These are phyloP conservation scores for Carcina quercana DNA, from an alignment of 2,888 invertebrate genomes.

Conservation along the genomic window DNA sequence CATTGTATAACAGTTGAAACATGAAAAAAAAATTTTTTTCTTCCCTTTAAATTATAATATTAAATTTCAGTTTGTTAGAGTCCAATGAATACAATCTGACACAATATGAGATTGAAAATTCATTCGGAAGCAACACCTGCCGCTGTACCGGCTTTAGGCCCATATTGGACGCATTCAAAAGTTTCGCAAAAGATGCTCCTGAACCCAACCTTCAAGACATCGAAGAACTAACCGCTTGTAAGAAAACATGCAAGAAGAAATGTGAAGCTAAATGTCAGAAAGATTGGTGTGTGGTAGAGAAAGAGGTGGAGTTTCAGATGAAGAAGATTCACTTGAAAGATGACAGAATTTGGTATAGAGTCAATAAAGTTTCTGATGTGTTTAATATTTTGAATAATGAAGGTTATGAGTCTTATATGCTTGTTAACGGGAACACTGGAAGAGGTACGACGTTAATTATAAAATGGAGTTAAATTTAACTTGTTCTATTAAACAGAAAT, in stretches of 20 bases:
- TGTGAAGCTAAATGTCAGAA: constrained; percentile 18
- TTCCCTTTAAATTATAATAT: too few species aligned
- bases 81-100: constrained; percentile 50
- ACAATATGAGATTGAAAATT: constrained; percentile 80
- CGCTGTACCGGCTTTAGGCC: constrained; percentile 87
- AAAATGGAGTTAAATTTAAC: not conserved
- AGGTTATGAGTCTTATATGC: constrained; percentile 64
- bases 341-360: constrained; percentile 67
- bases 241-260: constrained; percentile 19
- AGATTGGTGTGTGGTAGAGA: constrained; percentile 33
- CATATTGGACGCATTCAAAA: constrained; percentile 85
- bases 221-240: constrained; percentile 44
- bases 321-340: constrained; percentile 44
- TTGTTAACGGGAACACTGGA: constrained; percentile 83
- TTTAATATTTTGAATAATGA: constrained; percentile 61
- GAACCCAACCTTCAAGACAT: constrained; percentile 38
- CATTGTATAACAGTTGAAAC: too few species aligned
- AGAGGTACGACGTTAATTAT: constrained; percentile 58
- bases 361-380: constrained; percentile 59
- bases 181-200: constrained; percentile 77
- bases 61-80: constrained; percentile 46
- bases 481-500: not conserved
- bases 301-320: constrained; percentile 24
- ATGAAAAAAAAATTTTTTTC: too few species aligned
- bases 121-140: constrained; percentile 85